These are phyloP conservation scores for Motacilla tschutschensis DNA, from an alignment of 2,113 vertebrate species.

Conservation along the genomic window DNA sequence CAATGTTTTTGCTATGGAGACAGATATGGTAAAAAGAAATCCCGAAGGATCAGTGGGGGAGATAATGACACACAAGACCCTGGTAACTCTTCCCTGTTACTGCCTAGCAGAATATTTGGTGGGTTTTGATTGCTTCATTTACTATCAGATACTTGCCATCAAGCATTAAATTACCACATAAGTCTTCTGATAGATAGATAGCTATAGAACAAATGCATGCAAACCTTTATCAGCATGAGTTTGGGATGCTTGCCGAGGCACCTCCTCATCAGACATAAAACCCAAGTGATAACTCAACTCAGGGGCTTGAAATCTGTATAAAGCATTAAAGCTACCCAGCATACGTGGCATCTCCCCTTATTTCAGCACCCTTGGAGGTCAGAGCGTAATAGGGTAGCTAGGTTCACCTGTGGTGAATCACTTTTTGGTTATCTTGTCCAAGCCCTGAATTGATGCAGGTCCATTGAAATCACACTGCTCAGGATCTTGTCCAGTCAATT, in stretches of 20 bases:
- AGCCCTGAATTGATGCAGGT: background rate
- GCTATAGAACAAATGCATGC: background rate
- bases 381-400: background rate
- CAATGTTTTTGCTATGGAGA: conserved; percentile 19
- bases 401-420: background rate
- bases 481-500: background rate
- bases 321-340: background rate
- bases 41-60: background rate
- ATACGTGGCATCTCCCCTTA: background rate
- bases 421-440: background rate
- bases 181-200: conserved; percentile 41
- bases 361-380: background rate
- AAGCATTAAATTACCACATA: conserved; percentile 50
- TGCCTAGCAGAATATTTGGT: conserved; percentile 16
- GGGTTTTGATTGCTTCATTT: conserved; percentile 56
- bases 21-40: conserved; percentile 6
- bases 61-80: conserved; percentile 5
- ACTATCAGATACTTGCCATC: conserved; percentile 42
- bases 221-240: background rate
- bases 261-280: background rate
- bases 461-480: background rate
- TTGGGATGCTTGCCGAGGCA: background rate
- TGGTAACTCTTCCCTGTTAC: conserved; percentile 15
- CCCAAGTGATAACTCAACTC: background rate
- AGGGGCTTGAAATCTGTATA: background rate